Evolutionary conservation across 1,140 invertebrate genomes (phyloP).

Genomic region (Ostrea denselamellosa): DNA sequence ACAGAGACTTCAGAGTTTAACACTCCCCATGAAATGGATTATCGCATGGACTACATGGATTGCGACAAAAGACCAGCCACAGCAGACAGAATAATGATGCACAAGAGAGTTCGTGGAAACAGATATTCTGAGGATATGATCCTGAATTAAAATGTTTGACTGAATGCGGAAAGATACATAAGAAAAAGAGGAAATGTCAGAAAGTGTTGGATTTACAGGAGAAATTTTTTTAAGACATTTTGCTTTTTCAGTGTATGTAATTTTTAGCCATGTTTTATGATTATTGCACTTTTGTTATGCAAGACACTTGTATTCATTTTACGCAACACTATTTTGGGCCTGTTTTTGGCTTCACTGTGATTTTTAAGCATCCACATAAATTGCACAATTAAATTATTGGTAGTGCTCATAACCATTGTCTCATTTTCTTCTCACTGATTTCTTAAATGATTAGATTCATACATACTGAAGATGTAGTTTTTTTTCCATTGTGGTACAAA

Average conservation of each 20-base stretch:
- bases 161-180: background rate
- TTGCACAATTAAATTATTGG: background rate
- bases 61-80: conserved; percentile 9
- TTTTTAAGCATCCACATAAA: background rate
- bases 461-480: background rate
- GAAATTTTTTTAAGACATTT: background rate
- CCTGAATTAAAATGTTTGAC: background rate
- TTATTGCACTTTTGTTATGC: conserved; percentile 21
- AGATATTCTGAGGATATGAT: conserved; percentile 18
- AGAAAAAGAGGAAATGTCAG: background rate
- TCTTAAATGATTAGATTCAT: background rate
- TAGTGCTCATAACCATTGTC: conserved; percentile 7
- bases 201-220: background rate
- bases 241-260: background rate
- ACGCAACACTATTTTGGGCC: background rate
- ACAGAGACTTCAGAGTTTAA: conserved; percentile 19
- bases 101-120: conserved; percentile 26
- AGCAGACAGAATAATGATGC: background rate
- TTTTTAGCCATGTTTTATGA: background rate
- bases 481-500: background rate
- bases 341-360: background rate
- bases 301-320: conserved; percentile 9
- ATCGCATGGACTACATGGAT: conserved; percentile 12
- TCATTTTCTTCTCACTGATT: background rate
- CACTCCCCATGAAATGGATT: background rate